A percentile compares a stretch with the other conserved stretches of the same genome.
These are phyloP conservation scores for Idaea aversata DNA, from an alignment of 2,888 invertebrate species.

Conservation along the genomic window DNA sequence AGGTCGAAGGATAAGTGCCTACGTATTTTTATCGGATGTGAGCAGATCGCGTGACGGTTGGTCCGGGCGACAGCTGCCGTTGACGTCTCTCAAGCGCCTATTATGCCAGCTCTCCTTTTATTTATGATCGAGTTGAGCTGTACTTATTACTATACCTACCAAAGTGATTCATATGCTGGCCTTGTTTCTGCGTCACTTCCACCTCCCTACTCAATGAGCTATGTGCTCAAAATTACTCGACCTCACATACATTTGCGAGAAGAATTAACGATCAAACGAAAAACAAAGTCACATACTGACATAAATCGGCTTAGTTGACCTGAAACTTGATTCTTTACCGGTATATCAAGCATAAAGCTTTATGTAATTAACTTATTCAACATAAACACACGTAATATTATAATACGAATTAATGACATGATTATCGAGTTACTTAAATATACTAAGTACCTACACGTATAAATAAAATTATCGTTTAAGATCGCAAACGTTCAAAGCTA, in stretches of 20 bases:
- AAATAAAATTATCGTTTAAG: constrained; percentile 42
- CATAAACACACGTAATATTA: constrained; percentile 18
- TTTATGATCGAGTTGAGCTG: constrained; percentile 71
- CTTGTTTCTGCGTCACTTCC: constrained; percentile 51
- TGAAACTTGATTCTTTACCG: constrained; percentile 1
- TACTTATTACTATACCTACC: constrained; percentile 67
- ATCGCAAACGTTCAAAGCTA: constrained; percentile 43
- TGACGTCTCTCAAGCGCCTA: constrained; percentile 64
- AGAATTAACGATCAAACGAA: neutral
- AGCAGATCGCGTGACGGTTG: constrained; percentile 49
- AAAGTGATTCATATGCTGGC: constrained; percentile 65
- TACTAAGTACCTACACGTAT: constrained; percentile 38
- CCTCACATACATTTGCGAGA: constrained; percentile 23
- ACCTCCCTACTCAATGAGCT: constrained; percentile 59
- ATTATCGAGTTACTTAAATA: constrained; percentile 43
- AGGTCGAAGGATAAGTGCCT: constrained; percentile 31
- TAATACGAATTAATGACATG: constrained; percentile 42
- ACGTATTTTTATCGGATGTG: constrained; percentile 49
- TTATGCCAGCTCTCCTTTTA: constrained; percentile 66
- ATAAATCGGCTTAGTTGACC: neutral
- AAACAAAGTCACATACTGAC: neutral
- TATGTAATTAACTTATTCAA: neutral
- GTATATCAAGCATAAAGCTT: neutral
- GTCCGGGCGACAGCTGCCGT: constrained; percentile 61
- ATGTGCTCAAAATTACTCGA: constrained; percentile 44